Percentiles rank a stretch among this genome's conserved stretches.
phyloP scores from a whole-genome alignment of 2,797 vertebrate species.

The Rousettus madagascariensis region DNA sequence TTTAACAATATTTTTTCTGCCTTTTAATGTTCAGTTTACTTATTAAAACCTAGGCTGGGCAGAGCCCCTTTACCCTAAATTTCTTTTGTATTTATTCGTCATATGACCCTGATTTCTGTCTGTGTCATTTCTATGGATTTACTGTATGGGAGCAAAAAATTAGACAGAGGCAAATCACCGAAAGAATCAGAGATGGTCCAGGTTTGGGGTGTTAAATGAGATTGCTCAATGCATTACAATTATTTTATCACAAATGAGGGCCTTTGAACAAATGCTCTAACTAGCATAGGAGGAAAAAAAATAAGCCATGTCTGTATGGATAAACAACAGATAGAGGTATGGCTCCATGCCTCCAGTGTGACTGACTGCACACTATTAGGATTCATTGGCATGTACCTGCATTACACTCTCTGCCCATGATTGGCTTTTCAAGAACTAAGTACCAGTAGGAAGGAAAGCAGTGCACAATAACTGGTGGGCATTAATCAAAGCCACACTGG shows the following conservation, averaged over 20 bases:
- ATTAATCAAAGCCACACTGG: slow-evolving; percentile 77
- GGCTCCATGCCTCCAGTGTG: background rate
- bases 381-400: background rate
- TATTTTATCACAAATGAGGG: background rate
- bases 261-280: background rate
- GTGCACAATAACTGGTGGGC: slow-evolving; percentile 57
- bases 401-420: background rate
- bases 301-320: background rate
- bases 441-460: slow-evolving; percentile 5
- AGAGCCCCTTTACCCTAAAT: background rate
- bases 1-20: background rate
- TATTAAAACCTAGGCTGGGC: background rate
- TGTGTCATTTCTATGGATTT: background rate
- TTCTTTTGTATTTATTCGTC: background rate
- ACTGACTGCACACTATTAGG: background rate
- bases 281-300: background rate
- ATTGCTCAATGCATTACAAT: background rate
- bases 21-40: background rate
- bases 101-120: background rate
- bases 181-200: background rate
- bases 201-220: background rate
- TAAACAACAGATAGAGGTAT: background rate
- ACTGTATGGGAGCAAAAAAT: background rate
- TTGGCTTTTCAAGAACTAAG: background rate
- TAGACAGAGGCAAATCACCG: background rate